Evolutionary conservation across 2,113 vertebrate species (phyloP), one percentile per base, ranked within the genome.

Genomic region (Pandion haliaetus): DNA sequence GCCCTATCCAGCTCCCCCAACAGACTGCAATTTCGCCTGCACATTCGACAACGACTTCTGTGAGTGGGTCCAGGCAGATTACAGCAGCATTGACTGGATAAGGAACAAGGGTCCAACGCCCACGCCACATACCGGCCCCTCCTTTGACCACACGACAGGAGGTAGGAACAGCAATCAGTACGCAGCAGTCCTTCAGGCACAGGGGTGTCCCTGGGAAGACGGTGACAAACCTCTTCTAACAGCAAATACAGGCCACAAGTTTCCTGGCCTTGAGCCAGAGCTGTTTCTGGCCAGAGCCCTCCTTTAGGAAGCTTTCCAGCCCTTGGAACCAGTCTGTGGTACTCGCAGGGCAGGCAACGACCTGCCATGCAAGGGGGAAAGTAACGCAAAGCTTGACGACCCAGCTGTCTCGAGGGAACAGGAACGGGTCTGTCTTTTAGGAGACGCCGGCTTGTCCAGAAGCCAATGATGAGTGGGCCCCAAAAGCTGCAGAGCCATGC

Each of bases 1-100:
- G 25, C 73, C 38, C 6, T 23, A 18, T 72, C 55, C 80, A 93
- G 83, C 54, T 77, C 54, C 58, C 14, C 9, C 63, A 19, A 6
- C 8, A 50, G 71, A 28, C 29, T 96, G 97, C 73, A 25, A 72
- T n/a, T 61, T 95, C 17, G 6, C 54, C 65, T 97, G 97, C 82
- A 84, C 95, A 1, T 99, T 99, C 26, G 98, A 99, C 23, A 44
- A 71, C 0, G 93, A 93, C 58, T 59, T 98, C 40, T 99, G 99
- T 94, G 97, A 88, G 10, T 99, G 98, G 99, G 82, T 95, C 36
- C 98, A 97, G 90, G 92, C 97, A 32, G 62, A 97, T 42, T 96
- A 86, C 71, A 98, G 98, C 93, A 98, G 97, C 94, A 98, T 98
- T 96, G 97, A 99, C 84, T 99, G 99, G 99, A 98, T 86, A 87